A percentile compares a stretch with the other conserved stretches of the same genome.
Conservation (phyloP, 1,140 invertebrate genomes). For the Pantala flavescens region DNA sequence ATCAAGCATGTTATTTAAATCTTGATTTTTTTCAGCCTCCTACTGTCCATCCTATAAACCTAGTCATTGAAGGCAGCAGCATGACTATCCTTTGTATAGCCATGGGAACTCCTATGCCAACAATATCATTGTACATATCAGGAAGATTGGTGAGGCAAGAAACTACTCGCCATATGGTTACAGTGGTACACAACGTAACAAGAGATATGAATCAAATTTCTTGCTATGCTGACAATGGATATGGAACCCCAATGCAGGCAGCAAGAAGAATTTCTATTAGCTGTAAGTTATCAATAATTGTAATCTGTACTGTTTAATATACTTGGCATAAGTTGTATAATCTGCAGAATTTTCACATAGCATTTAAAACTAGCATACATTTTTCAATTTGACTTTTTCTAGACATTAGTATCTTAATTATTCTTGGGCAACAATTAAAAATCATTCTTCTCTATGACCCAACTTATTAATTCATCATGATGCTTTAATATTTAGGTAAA, state of each 20-base stretch:
- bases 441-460: too few relatives aligned
- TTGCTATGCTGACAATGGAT: conserved; percentile 75
- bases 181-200: conserved; percentile 66
- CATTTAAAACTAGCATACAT: too few relatives aligned
- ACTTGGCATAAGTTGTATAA: not conserved
- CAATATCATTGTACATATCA: conserved; percentile 65
- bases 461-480: too few relatives aligned
- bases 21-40: conserved; percentile 47
- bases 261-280: conserved; percentile 62
- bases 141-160: conserved; percentile 63
- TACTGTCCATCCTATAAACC: conserved; percentile 66
- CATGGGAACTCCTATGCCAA: conserved; percentile 69
- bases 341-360: not conserved
- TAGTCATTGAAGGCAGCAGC: conserved; percentile 67
- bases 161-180: conserved; percentile 67
- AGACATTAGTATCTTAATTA: too few relatives aligned
- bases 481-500: too few relatives aligned
- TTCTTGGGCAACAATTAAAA: too few relatives aligned
- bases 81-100: conserved; percentile 77
- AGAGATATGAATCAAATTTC: conserved; percentile 71
- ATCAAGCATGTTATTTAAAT: not conserved
- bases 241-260: conserved; percentile 71
- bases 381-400: too few relatives aligned
- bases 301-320: too few relatives aligned
- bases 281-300: conserved; percentile 64